Conservation (phyloP, 2,888 invertebrate genomes). For the Ceratothoa steindachneri region DNA sequence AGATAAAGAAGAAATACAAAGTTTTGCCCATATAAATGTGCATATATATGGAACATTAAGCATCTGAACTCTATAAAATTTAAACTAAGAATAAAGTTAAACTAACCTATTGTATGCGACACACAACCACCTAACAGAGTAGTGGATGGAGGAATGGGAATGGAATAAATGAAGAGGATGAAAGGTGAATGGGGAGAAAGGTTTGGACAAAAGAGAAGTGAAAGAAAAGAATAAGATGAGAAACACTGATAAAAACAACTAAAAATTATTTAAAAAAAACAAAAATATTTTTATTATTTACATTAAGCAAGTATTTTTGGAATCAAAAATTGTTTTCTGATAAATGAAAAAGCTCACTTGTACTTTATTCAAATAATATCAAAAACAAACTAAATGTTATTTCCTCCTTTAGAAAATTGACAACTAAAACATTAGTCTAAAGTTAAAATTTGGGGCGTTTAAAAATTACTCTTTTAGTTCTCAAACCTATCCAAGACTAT, state of each 20-base stretch:
- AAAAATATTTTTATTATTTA: neutral
- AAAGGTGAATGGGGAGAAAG: neutral
- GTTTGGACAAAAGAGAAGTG: slow-evolving; percentile 2
- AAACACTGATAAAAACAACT: slow-evolving; percentile 48
- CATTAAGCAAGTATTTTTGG: neutral
- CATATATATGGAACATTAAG: slow-evolving; percentile 6
- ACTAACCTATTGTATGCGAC: slow-evolving; percentile 43
- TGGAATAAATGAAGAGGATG: neutral
- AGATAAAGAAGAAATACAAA: neutral
- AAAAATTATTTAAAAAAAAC: slow-evolving; percentile 5
- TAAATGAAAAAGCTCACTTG: too few relatives aligned
- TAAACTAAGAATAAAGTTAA: slow-evolving; percentile 21
- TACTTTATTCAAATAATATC: too few relatives aligned
- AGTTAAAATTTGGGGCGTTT: too few relatives aligned
- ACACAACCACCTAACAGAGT: slow-evolving; percentile 42
- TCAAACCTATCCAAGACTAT: neutral
- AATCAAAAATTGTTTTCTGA: neutral
- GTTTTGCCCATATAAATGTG: neutral
- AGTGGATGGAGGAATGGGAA: neutral
- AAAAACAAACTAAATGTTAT: too few relatives aligned
- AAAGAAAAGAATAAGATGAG: slow-evolving; percentile 18
- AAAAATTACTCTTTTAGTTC: too few relatives aligned
- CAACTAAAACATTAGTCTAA: too few relatives aligned
- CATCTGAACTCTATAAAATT: neutral
- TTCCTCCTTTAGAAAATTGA: too few relatives aligned